Percentiles rank a stretch among this genome's conserved stretches.
phyloP scores from a whole-genome alignment of 2,888 invertebrate species.

The Eubasilissa splendida region DNA sequence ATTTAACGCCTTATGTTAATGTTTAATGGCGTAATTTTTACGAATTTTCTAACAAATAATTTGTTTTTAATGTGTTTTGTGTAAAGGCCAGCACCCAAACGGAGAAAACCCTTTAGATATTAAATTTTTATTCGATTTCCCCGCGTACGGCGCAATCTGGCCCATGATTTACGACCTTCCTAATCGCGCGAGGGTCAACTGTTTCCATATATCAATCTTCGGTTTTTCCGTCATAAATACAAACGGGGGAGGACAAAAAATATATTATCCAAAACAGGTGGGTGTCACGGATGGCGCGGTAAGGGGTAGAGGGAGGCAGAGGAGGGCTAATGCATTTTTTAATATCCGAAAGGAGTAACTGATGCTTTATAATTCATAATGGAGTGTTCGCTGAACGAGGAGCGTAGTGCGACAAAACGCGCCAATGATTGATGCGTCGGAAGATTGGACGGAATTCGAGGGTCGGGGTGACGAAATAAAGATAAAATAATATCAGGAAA shows the following conservation, averaged over 20 bases:
- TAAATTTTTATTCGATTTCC: slow-evolving; percentile 26
- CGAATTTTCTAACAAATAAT: too few species aligned
- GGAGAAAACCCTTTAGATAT: not conserved
- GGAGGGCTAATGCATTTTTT: slow-evolving; percentile 48
- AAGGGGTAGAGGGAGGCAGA: not conserved
- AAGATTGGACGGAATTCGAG: slow-evolving; percentile 23
- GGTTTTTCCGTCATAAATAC: slow-evolving; percentile 44
- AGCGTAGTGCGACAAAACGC: not conserved
- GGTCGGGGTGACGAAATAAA: slow-evolving; percentile 25
- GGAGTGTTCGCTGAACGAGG: not conserved
- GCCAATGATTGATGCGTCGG: slow-evolving; percentile 27
- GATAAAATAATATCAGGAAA: slow-evolving; percentile 13
- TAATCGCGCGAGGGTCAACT: slow-evolving; percentile 43
- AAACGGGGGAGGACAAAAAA: slow-evolving; percentile 34
- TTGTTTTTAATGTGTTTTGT: not conserved
- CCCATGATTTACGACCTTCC: slow-evolving; percentile 51
- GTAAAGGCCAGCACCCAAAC: not conserved
- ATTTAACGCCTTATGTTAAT: too few species aligned
- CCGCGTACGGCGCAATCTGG: slow-evolving; percentile 42
- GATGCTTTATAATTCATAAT: slow-evolving; percentile 40
- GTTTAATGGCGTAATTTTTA: too few species aligned
- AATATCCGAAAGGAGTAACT: slow-evolving; percentile 47
- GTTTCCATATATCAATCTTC: slow-evolving; percentile 48
- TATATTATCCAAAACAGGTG: slow-evolving; percentile 43
- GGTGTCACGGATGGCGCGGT: slow-evolving; percentile 8